Conservation (phyloP, 2,888 invertebrate species). For the Eristalinus aeneus region DNA sequence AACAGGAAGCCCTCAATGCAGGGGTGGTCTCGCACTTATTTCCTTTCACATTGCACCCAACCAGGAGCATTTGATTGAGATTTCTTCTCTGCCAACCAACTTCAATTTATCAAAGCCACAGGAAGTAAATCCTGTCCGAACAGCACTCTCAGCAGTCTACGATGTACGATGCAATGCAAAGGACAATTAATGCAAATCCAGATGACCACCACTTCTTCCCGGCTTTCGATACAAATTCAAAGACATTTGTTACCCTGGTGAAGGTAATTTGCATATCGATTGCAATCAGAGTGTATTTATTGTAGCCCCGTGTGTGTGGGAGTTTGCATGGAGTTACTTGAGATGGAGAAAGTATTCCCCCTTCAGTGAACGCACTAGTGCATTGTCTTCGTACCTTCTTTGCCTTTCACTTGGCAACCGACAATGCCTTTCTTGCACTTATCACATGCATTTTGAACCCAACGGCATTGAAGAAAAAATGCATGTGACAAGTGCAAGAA, state of each 20-base stretch:
- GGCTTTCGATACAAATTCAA: not conserved
- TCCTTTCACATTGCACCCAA: not conserved
- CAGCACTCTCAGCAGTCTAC: not conserved
- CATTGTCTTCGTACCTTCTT: not conserved
- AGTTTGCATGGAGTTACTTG: not conserved
- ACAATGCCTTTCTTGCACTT: too few species aligned
- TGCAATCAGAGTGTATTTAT: not conserved
- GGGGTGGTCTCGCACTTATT: too few species aligned
- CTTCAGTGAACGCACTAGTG: not conserved
- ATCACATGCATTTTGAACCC: too few species aligned
- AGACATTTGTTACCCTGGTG: not conserved
- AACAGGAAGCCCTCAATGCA: too few species aligned
- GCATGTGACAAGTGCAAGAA: too few species aligned
- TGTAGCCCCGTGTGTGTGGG: not conserved
- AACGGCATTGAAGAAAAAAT: too few species aligned
- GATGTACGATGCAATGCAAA: not conserved
- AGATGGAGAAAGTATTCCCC: slow-evolving; percentile 2
- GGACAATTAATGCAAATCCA: not conserved
- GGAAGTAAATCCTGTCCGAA: not conserved
- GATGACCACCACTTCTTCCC: not conserved
- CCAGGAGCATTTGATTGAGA: not conserved
- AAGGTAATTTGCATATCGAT: slow-evolving; percentile 15
- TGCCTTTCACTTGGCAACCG: not conserved
- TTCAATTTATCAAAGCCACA: not conserved
- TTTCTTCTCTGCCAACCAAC: not conserved